Base-by-base conservation (phyloP, 1,140 invertebrate species). In the Drosophila athabasca region DNA sequence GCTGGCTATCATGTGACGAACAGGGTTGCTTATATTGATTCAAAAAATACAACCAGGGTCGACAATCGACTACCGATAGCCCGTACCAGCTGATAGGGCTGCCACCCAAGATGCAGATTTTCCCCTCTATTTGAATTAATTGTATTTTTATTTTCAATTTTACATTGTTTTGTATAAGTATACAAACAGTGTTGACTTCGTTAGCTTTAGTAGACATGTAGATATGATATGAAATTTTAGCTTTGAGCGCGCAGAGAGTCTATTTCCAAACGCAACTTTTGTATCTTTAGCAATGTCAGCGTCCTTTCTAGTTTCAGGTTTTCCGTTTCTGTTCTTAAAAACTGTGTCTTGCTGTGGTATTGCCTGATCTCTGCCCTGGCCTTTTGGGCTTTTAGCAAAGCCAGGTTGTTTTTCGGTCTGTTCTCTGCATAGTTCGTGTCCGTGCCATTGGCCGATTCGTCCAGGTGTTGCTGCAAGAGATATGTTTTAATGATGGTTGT, bases 1-100 rank as follows among this genome's bases (percentile, higher is more conserved):
- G 4, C 24, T 60, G 29, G 49, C 83, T 88, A 76, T 87, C 82
- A 87, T 88, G 84, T 87, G 82, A 26, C 5, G 24, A 26, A 26
- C 24, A 26, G 24, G 24, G 24, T 24, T 24, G 24, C 24, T 3
- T 3, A 24, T 4, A 4, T 24, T 24, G 24, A 24, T 24, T 24
- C 0, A 24, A 24, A 24, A 24, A 24, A 24, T 24, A 24, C 24
- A 24, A 24, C 24, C 24, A 26, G 24, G 24, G 24, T 26, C 24
- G 4, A 5, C 24, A 26, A 0, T 26, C 24, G 24, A 24, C 4
- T 3, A 24, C 24, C 24, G 24, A 26, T 26, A 26, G 4, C 24
- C 4, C 24, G 4, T 5, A 26, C 24, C 5, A 26, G 24, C 24
- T 26, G 24, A 26, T 5, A 26, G 24, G 4, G 24, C 24, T 26